Percentiles rank a stretch among this genome's conserved stretches.
Conservation (phyloP, 2,888 invertebrate species). For the Argyresthia albistria region DNA sequence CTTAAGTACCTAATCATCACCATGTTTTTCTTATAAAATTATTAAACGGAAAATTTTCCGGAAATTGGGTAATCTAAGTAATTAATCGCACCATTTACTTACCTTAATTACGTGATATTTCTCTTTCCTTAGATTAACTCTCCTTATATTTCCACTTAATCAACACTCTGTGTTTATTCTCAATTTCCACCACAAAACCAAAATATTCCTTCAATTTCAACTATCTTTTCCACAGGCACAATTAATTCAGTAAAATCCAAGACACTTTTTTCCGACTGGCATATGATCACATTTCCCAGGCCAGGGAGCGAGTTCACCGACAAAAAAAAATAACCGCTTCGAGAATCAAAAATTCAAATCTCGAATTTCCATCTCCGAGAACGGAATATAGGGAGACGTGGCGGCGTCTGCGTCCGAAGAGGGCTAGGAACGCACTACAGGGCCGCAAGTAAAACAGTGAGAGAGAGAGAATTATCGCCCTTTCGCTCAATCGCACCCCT, state of each 20-base stretch:
- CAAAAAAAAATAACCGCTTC: background rate
- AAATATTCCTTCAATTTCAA: background rate
- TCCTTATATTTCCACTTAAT: too few relatives aligned
- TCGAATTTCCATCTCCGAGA: slow-evolving; percentile 11
- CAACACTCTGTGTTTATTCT: too few relatives aligned
- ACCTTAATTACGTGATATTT: too few relatives aligned
- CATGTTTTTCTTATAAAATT: too few relatives aligned
- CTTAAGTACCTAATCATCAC: too few relatives aligned
- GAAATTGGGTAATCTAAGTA: too few relatives aligned
- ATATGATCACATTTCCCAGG: background rate
- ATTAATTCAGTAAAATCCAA: background rate
- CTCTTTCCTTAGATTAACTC: too few relatives aligned
- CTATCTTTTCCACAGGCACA: background rate
- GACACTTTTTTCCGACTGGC: background rate
- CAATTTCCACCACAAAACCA: background rate
- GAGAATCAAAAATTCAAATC: slow-evolving; percentile 4
- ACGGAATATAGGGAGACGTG: slow-evolving; percentile 10
- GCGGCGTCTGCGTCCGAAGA: slow-evolving; percentile 23
- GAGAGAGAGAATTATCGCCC: background rate
- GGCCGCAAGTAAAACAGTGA: slow-evolving; percentile 3
- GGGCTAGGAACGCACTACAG: slow-evolving; percentile 42
- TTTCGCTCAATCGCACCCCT: too few relatives aligned
- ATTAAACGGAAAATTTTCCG: too few relatives aligned
- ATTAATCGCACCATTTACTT: too few relatives aligned
- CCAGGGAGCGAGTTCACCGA: background rate